These are phyloP conservation scores for Trachelus troglodyta DNA, from an alignment of 2,888 invertebrate species.

Conservation along the genomic window DNA sequence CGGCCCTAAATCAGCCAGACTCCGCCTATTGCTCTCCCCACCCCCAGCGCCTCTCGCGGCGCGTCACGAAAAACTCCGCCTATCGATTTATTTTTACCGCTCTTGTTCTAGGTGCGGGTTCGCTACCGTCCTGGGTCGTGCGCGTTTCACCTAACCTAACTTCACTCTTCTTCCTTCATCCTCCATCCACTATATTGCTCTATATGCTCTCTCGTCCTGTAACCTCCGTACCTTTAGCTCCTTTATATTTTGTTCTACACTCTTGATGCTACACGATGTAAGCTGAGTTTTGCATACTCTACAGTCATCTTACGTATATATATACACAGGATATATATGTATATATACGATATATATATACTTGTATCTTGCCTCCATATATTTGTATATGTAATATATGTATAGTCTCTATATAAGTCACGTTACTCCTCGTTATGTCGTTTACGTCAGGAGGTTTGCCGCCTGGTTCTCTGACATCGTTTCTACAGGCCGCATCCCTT, in stretches of 20 bases:
- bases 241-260: neutral
- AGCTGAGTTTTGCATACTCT: neutral
- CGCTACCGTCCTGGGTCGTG: slow-evolving; percentile 2
- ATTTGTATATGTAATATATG: neutral
- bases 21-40: slow-evolving; percentile 60
- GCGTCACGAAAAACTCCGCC: slow-evolving; percentile 65
- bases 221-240: neutral
- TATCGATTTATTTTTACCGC: slow-evolving; percentile 66
- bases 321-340: no score
- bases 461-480: neutral
- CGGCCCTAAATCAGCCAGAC: slow-evolving; percentile 65
- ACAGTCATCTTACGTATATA: no score
- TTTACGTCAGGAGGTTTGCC: neutral
- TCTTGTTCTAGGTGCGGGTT: slow-evolving; percentile 38
- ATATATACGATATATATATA: neutral
- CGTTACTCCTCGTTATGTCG: neutral
- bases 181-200: neutral
- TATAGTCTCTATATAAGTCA: neutral
- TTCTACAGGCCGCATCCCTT: neutral
- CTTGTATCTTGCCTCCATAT: neutral
- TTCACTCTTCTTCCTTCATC: slow-evolving; percentile 9
- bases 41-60: slow-evolving; percentile 50
- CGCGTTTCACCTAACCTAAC: slow-evolving; percentile 5
- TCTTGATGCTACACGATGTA: neutral
- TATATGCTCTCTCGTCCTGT: neutral